Base-by-base conservation (phyloP, 1,140 invertebrate species). In the Pentalonia nigronervosa region DNA sequence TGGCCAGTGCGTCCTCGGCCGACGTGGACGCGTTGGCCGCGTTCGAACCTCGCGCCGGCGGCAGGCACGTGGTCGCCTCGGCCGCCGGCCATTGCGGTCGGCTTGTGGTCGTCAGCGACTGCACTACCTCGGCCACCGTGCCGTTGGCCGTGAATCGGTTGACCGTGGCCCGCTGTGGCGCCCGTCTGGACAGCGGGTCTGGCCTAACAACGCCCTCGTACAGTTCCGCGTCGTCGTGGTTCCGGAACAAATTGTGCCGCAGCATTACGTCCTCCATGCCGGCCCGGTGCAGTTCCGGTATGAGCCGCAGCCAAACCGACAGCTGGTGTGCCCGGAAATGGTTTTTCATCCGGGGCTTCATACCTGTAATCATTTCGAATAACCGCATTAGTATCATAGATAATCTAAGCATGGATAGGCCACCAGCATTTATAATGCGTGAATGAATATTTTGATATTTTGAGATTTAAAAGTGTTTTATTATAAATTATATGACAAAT, bases 271-370 rank as follows among this genome's bases (percentile, higher is more conserved):
- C 97, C 94, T 98, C 97, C 97, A 98, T 98, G 30, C 98, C 98
- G 0, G 97, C 97, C 83, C 97, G 96, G 95, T 99, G 98, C 30
- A 99, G 96, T 95, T 99, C 98, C 0, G 99, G 99, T 86, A 99
- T 98, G 20, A 99, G 96, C 76, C 98, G 97, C 25, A 98, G 95
- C 99, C 99, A 99, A 87, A 99, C 98, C 9, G 98, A 99, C 41
- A 99, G 96, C 95, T 99, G 98, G 95, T 98, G 98, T 25, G 98
- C 98, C 45, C 98, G 96, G 95, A 98, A 99, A 95, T 99, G 99
- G 95, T 99, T 98, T 95, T 98, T 98, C 95, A 98, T 97, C 94
- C 97, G 97, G 4, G 98, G 97, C 95, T 98, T 98, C 96, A 98
- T 97, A 93, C 97, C 98, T 98, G 96, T 6, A 95, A 94, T 6